Base-by-base conservation (phyloP, 2,113 vertebrate genomes). In the Probosciger aterrimus region DNA sequence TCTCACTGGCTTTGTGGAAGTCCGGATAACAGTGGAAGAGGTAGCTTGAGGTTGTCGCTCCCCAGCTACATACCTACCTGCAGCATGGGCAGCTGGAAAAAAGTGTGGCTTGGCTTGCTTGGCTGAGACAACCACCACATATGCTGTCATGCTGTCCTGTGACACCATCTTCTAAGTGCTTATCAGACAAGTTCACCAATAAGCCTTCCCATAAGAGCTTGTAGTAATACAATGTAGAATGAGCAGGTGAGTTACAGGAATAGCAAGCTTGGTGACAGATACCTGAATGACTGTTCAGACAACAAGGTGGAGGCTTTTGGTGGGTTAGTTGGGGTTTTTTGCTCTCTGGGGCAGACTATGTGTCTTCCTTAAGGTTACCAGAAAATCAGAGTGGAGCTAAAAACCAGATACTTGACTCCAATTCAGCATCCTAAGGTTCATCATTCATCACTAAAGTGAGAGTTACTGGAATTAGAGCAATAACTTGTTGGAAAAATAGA, bases 251-350 rank as follows among this genome's bases (percentile, higher is more conserved):
- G 53, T 35, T 80, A 57, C 79, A 88, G 52, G 44, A 93, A 62
- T 17, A 71, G 4, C 31, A 74, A 55, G 20, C 43, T 79, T 57
- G 49, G 35, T 27, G 68, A 67, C 63, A 69, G 75, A 37, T 30
- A 53, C 18, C 25, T 39, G 65, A 87, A 76, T 5, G 78, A 27
- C 39, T 64, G 10, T 30, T 85, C 30, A 73, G 33, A 82, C 0
- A 68, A 75, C 14, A 11, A 4, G 11, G 17, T 10, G 6, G 6
- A 0, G 5, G 1, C 22, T 52, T 27, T 59, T 52, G 7, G 7
- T n/a, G n/a, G 33, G 22, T 24, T 59, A 16, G 35, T 17, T 62
- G 35, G 16, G 12, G 1, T 2, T 33, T 59, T 57, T 64, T 9
- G 5, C 1, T 41, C 31, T 88, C 35, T 86, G 23, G 5, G 9